Percentiles rank a stretch among this genome's conserved stretches.
Evolutionary conservation across 2,113 vertebrate genomes (phyloP).

Genomic region (Tyto alba): DNA sequence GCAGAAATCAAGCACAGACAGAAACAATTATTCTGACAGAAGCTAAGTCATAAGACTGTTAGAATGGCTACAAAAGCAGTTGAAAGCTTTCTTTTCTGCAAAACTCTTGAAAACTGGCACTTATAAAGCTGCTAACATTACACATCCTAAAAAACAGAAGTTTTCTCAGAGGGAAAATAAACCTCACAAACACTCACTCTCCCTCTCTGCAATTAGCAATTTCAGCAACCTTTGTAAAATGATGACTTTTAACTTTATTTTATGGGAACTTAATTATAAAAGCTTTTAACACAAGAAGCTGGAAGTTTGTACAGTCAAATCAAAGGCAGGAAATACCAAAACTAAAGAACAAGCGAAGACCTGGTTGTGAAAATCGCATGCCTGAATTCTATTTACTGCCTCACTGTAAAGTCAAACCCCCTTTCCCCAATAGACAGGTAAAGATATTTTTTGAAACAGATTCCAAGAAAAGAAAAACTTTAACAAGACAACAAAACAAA

Average conservation of each 20-base stretch:
- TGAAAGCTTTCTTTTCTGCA: not conserved
- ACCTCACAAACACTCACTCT: not conserved
- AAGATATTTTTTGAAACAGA: not conserved
- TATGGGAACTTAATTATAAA: not conserved
- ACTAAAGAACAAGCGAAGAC: not conserved
- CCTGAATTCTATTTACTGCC: not conserved
- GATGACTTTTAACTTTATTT: not conserved
- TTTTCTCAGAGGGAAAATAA: not conserved
- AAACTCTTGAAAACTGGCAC: not conserved
- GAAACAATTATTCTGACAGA: not conserved
- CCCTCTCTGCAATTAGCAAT: not conserved
- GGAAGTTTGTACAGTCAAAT: not conserved
- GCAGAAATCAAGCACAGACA: not conserved
- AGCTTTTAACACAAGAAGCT: not conserved
- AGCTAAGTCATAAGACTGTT: not conserved
- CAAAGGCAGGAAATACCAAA: not conserved
- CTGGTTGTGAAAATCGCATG: accelerated
- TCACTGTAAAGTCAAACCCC: not conserved
- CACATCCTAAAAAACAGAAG: not conserved
- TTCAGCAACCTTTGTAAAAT: not conserved
- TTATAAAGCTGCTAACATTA: not conserved
- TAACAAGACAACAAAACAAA: not conserved
- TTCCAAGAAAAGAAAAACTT: not conserved
- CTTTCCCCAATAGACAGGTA: not conserved
- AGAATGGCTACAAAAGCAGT: not conserved